A percentile compares a stretch with the other conserved stretches of the same genome.
phyloP scores from a whole-genome alignment of 2,797 vertebrate species.

The Erethizon dorsatum region DNA sequence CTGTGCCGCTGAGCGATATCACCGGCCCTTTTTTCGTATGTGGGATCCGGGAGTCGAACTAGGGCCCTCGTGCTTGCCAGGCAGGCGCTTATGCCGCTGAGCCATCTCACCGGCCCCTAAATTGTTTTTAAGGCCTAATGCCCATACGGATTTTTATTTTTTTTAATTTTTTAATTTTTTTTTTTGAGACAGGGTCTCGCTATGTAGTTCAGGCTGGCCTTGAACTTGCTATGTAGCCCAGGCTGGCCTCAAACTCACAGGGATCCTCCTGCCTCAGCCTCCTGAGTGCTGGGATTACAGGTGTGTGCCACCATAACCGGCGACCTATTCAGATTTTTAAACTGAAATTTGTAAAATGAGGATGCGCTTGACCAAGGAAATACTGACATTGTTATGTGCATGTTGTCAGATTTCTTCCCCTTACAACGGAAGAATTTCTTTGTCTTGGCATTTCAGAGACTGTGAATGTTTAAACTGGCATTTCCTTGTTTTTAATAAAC shows the following conservation, averaged over 20 bases:
- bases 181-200: background rate
- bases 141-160: conserved; percentile 8
- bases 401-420: background rate
- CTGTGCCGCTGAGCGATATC: too few species aligned
- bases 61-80: too few species aligned
- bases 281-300: background rate
- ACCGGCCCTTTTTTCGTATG: too few species aligned
- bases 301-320: background rate
- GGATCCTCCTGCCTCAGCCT: background rate
- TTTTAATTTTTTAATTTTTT: background rate
- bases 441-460: background rate
- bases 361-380: background rate
- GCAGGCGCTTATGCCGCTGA: too few species aligned
- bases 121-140: conserved; percentile 11
- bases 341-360: conserved; percentile 65
- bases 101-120: background rate
- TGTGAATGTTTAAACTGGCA: background rate
- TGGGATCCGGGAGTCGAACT: too few species aligned
- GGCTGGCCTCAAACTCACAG: background rate
- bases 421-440: background rate
- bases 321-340: conserved; percentile 27
- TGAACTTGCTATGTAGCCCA: background rate
- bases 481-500: conserved; percentile 24
- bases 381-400: background rate
- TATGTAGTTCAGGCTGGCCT: background rate